A percentile compares a stretch with the other conserved stretches of the same genome.
phyloP scores from a whole-genome alignment of 2,888 invertebrate species.

The Ichneumoninae sp. region DNA sequence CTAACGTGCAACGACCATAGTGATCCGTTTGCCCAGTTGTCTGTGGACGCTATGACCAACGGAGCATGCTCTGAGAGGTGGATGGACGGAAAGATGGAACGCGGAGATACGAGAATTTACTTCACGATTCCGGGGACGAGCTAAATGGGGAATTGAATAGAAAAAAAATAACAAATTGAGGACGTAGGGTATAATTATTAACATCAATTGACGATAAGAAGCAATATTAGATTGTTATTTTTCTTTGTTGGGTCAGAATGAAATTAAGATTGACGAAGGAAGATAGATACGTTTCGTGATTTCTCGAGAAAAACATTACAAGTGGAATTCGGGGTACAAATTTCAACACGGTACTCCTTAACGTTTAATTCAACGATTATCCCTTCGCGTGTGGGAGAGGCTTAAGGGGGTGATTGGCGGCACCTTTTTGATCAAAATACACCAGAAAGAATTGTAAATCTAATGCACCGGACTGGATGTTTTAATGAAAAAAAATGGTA shows the following conservation, averaged over 20 bases:
- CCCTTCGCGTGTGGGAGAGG: too few relatives aligned
- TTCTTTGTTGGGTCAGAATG: not conserved
- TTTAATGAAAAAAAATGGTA: too few relatives aligned
- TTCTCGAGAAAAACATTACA: not conserved
- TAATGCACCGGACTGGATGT: too few relatives aligned
- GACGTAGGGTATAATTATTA: not conserved
- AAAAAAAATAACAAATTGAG: not conserved
- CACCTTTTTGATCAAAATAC: too few relatives aligned
- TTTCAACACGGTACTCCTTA: not conserved
- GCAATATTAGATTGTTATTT: not conserved
- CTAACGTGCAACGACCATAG: slow-evolving; percentile 62
- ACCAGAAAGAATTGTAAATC: too few relatives aligned
- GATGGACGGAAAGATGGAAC: slow-evolving; percentile 7
- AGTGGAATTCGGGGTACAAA: not conserved
- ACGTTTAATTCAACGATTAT: too few relatives aligned
- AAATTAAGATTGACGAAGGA: not conserved
- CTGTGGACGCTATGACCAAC: slow-evolving; percentile 70
- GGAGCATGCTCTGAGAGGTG: slow-evolving; percentile 60
- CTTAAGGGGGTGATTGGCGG: too few relatives aligned
- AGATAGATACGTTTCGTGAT: not conserved
- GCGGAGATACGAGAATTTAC: not conserved
- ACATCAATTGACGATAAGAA: not conserved
- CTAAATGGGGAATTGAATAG: not conserved
- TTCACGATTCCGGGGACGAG: not conserved
- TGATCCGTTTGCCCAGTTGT: slow-evolving; percentile 70